These are phyloP conservation scores for Drosophila insularis DNA, from an alignment of 1,140 invertebrate genomes.

Conservation along the genomic window DNA sequence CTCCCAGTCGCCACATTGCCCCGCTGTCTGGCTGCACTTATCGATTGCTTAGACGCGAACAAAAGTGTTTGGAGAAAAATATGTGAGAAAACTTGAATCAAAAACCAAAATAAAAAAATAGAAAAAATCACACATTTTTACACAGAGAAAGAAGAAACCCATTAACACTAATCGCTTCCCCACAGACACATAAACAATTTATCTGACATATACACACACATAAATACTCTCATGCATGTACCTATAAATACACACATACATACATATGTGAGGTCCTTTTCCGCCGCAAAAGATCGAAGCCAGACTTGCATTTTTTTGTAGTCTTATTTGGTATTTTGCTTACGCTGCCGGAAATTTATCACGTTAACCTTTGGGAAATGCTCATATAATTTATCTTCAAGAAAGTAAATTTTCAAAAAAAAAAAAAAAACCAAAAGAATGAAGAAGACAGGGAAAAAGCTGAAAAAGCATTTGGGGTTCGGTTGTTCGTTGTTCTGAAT, in stretches of 20 bases:
- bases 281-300: slow-evolving; percentile 67
- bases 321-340: slow-evolving; percentile 69
- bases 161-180: slow-evolving; percentile 81
- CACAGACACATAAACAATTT: slow-evolving; percentile 81
- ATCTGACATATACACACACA: slow-evolving; percentile 60
- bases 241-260: slow-evolving; percentile 9
- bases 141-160: slow-evolving; percentile 52
- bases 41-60: slow-evolving; percentile 72
- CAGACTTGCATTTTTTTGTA: slow-evolving; percentile 59
- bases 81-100: slow-evolving; percentile 66
- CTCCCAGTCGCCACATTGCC: slow-evolving; percentile 9
- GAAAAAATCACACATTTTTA: slow-evolving; percentile 70
- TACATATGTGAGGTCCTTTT: slow-evolving; percentile 44
- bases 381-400: slow-evolving; percentile 79
- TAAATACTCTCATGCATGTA: too few species aligned
- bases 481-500: slow-evolving; percentile 30
- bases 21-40: slow-evolving; percentile 63
- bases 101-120: slow-evolving; percentile 64
- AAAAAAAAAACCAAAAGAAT: slow-evolving; percentile 27
- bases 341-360: slow-evolving; percentile 77
- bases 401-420: slow-evolving; percentile 71
- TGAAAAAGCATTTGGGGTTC: slow-evolving; percentile 38
- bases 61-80: slow-evolving; percentile 54
- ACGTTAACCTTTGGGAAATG: slow-evolving; percentile 80
- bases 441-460: slow-evolving; percentile 7